Conservation (phyloP, 2,113 vertebrate genomes). For the Pterophyllum scalare region DNA sequence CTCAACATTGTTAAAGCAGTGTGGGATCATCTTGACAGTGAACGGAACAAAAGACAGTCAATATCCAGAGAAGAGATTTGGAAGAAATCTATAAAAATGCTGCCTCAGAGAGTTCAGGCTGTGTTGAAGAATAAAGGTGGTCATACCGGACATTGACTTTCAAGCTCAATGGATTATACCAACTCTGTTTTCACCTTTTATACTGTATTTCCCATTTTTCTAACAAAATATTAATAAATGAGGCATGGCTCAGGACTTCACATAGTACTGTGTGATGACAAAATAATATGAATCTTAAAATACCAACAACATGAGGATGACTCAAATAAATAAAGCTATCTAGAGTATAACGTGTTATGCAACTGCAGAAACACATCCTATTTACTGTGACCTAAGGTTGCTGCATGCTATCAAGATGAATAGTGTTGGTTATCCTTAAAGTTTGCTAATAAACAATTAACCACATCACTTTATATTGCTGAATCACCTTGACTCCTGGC, state of each 20-base stretch:
- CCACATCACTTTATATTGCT: constrained; percentile 14
- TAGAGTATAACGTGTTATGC: not conserved
- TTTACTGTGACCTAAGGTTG: not conserved
- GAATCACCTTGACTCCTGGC: constrained; percentile 47
- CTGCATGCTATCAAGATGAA: not conserved
- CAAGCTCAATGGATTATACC: not conserved
- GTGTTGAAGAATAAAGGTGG: not conserved
- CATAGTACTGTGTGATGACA: not conserved
- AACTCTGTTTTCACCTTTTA: not conserved
- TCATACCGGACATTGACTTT: not conserved
- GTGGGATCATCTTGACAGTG: constrained; percentile 4
- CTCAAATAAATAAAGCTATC: constrained; percentile 11
- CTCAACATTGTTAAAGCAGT: not conserved
- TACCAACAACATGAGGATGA: constrained; percentile 8
- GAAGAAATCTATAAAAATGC: not conserved
- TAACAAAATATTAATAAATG: not conserved
- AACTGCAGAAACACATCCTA: constrained; percentile 3
- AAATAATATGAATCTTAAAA: constrained; percentile 8
- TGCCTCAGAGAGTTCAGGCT: not conserved
- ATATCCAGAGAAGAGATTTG: not conserved
- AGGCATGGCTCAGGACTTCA: not conserved
- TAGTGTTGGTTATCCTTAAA: constrained; percentile 8
- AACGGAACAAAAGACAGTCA: not conserved
- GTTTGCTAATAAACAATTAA: constrained; percentile 60
- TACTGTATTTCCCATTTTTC: not conserved